These are phyloP conservation scores for Zaprionus vittiger DNA, from an alignment of 1,140 invertebrate genomes.

Conservation along the genomic window DNA sequence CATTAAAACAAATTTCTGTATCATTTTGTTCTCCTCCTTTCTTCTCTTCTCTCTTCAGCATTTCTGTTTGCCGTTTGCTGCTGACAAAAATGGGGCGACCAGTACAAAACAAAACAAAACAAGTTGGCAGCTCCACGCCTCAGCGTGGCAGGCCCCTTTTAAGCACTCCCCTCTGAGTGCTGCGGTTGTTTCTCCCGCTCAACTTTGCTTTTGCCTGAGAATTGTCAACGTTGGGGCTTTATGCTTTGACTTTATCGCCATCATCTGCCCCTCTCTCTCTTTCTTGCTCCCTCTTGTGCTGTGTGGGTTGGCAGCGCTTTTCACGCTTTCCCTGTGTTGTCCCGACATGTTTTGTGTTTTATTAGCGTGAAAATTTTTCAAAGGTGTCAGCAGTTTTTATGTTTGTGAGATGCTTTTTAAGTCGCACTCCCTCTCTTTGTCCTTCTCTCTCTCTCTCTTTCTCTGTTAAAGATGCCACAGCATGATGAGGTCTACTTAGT, in stretches of 20 bases:
- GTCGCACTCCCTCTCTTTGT: neutral
- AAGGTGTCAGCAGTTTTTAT: slow-evolving; percentile 77
- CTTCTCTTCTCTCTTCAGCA: neutral
- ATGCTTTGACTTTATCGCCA: slow-evolving; percentile 66
- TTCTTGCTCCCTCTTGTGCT: neutral
- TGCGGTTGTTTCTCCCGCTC: slow-evolving; percentile 49
- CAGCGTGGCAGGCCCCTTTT: slow-evolving; percentile 2
- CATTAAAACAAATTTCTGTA: slow-evolving; percentile 77
- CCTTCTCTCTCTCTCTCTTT: slow-evolving; percentile 11
- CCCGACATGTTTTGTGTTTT: slow-evolving; percentile 78
- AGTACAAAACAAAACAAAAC: slow-evolving; percentile 74
- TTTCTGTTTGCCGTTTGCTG: slow-evolving; percentile 22
- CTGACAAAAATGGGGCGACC: slow-evolving; percentile 49
- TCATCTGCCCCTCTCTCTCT: slow-evolving; percentile 24
- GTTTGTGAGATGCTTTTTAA: slow-evolving; percentile 32
- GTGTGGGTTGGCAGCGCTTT: slow-evolving; percentile 36
- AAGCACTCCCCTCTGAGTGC: slow-evolving; percentile 33
- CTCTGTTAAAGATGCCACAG: slow-evolving; percentile 27
- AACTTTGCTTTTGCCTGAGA: slow-evolving; percentile 12
- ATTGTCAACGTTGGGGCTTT: slow-evolving; percentile 44
- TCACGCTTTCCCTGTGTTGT: slow-evolving; percentile 64
- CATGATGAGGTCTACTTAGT: slow-evolving; percentile 9
- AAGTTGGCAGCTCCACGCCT: slow-evolving; percentile 45
- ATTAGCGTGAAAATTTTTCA: slow-evolving; percentile 81
- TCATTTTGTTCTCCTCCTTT: slow-evolving; percentile 28